These are phyloP conservation scores for Zaprionus taronus DNA, from an alignment of 1,140 invertebrate species.

Conservation along the genomic window DNA sequence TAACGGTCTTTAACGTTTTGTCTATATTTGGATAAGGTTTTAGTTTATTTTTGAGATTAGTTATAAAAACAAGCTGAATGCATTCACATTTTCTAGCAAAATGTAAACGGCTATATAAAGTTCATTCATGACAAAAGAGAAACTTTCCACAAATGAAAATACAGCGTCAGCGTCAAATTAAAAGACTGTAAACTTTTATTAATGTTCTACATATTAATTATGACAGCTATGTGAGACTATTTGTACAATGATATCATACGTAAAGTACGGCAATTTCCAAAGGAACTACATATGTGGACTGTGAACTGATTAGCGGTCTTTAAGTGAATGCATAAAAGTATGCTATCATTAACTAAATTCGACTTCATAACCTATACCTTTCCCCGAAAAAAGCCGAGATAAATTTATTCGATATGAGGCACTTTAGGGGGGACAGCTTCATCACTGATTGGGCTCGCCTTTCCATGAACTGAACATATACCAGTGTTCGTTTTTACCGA, in stretches of 20 bases:
- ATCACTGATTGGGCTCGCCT: slow-evolving; percentile 62
- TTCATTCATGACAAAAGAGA: not conserved
- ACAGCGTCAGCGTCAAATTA: not conserved
- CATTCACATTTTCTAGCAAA: not conserved
- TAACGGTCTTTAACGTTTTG: not conserved
- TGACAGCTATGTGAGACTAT: slow-evolving; percentile 6
- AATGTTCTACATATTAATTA: not conserved
- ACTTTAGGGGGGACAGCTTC: slow-evolving; percentile 38
- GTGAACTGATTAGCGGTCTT: not conserved
- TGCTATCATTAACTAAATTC: slow-evolving; percentile 64
- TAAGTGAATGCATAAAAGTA: slow-evolving; percentile 34
- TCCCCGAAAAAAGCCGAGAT: slow-evolving; percentile 37
- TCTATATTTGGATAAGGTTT: not conserved
- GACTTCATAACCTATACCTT: not conserved
- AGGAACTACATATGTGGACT: slow-evolving; percentile 5
- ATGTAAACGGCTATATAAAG: not conserved
- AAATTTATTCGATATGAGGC: not conserved
- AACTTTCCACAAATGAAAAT: not conserved
- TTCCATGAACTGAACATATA: slow-evolving; percentile 70
- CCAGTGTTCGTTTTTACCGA: slow-evolving; percentile 86
- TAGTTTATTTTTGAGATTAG: no score
- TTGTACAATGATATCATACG: slow-evolving; percentile 10
- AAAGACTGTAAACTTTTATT: not conserved
- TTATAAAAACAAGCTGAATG: not conserved
- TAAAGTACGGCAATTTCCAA: not conserved